A percentile compares a stretch with the other conserved stretches of the same genome.
These are phyloP conservation scores for Leptothorax acervorum DNA, from an alignment of 2,888 invertebrate genomes.

Conservation along the genomic window DNA sequence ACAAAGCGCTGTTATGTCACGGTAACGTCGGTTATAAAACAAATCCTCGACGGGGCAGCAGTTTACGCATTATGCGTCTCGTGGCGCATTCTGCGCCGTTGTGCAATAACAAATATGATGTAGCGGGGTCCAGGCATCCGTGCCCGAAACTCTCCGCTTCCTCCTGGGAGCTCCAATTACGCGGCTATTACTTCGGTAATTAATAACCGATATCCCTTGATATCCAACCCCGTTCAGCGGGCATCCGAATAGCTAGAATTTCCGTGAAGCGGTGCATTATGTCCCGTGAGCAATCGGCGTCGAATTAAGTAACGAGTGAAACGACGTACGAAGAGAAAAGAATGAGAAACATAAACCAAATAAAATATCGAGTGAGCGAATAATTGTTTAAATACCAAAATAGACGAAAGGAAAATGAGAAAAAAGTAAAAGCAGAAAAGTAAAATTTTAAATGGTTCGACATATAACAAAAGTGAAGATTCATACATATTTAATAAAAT, in stretches of 20 bases:
- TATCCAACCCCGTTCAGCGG: constrained; percentile 66
- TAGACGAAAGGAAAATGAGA: neutral
- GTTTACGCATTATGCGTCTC: constrained; percentile 52
- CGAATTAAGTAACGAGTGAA: constrained; percentile 5
- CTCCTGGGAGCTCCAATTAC: constrained; percentile 76
- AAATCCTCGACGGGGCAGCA: constrained; percentile 37
- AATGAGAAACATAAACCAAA: neutral
- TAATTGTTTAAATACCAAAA: neutral
- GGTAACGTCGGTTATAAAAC: constrained; percentile 54
- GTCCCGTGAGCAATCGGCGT: constrained; percentile 15
- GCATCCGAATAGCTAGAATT: constrained; percentile 70
- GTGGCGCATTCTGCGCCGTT: constrained; percentile 11
- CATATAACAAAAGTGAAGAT: neutral
- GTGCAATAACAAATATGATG: constrained; percentile 51
- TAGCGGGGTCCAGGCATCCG: constrained; percentile 51
- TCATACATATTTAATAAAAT: neutral
- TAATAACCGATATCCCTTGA: constrained; percentile 78
- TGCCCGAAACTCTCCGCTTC: constrained; percentile 38
- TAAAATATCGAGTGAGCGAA: neutral
- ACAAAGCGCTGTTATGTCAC: constrained; percentile 24
- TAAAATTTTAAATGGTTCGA: neutral
- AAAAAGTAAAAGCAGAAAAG: neutral
- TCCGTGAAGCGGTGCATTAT: constrained; percentile 70
- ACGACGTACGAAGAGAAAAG: neutral
- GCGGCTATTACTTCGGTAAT: constrained; percentile 79